Conservation (phyloP, 2,888 invertebrate species). For the Chironomus tentans region DNA sequence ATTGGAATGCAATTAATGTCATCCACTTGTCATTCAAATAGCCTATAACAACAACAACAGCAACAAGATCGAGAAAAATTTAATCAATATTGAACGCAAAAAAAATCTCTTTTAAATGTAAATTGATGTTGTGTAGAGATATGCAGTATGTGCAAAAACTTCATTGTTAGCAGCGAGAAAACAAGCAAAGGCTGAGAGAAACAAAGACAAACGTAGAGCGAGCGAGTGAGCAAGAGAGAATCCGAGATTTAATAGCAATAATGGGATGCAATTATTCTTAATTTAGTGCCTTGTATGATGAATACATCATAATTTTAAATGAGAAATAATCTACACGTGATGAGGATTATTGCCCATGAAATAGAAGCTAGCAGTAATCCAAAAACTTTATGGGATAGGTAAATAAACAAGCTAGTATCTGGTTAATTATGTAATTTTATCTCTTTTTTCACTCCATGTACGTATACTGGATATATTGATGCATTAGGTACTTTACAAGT, state of each 20-base stretch:
- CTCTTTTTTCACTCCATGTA: neutral
- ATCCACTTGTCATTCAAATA: constrained; percentile 11
- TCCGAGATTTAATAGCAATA: constrained; percentile 20
- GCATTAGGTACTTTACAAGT: neutral
- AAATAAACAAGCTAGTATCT: constrained; percentile 13
- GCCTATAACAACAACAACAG: neutral
- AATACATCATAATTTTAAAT: constrained; percentile 26
- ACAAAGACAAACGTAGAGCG: neutral
- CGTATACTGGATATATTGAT: neutral
- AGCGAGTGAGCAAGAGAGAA: no score
- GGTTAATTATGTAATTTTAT: constrained; percentile 18
- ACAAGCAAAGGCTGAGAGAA: neutral
- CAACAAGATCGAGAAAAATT: neutral
- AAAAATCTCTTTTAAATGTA: no score
- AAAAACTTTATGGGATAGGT: neutral
- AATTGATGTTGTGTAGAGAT: no score
- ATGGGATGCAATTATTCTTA: constrained; percentile 25
- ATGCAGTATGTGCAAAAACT: no score
- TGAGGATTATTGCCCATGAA: constrained; percentile 10
- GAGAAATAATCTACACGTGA: constrained; percentile 25
- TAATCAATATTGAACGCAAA: neutral
- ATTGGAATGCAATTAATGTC: constrained; percentile 17
- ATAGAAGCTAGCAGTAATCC: constrained; percentile 20
- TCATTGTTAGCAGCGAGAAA: neutral
- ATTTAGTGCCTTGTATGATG: constrained; percentile 22